Percentiles rank a stretch among this genome's conserved stretches.
Evolutionary conservation across 1,140 invertebrate species (phyloP).

Genomic region (Leptinotarsa lineolata): DNA sequence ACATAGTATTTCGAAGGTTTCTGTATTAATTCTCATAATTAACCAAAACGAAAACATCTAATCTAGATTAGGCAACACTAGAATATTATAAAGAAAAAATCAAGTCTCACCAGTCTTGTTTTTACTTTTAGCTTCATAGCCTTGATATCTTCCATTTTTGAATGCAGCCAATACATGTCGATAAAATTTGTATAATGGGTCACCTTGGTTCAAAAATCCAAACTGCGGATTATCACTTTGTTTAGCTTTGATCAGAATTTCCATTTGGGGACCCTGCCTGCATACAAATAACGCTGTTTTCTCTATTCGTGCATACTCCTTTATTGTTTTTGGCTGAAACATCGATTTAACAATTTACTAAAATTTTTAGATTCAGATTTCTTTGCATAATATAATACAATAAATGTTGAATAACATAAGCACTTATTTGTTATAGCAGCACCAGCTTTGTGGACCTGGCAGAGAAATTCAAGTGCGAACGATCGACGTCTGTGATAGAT

Average conservation of each 20-base stretch:
- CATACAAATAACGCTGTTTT: slow-evolving; percentile 95
- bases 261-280: slow-evolving; percentile 94
- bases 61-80: neutral
- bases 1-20: no score
- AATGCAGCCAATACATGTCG: slow-evolving; percentile 80
- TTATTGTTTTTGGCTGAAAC: slow-evolving; percentile 86
- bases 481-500: no score
- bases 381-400: no score
- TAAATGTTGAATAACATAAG: no score
- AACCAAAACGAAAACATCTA: no score
- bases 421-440: no score
- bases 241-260: slow-evolving; percentile 96
- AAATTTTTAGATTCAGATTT: no score
- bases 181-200: slow-evolving; percentile 88
- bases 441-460: no score
- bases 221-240: slow-evolving; percentile 94
- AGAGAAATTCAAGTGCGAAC: no score
- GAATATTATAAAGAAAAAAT: slow-evolving; percentile 6
- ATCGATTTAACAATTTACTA: neutral
- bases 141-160: slow-evolving; percentile 75
- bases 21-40: no score
- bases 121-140: slow-evolving; percentile 19
- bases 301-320: slow-evolving; percentile 92
- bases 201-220: slow-evolving; percentile 87
- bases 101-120: slow-evolving; percentile 44